Evolutionary conservation across 2,113 vertebrate genomes (phyloP).

Genomic region (Epinephelus lanceolatus): DNA sequence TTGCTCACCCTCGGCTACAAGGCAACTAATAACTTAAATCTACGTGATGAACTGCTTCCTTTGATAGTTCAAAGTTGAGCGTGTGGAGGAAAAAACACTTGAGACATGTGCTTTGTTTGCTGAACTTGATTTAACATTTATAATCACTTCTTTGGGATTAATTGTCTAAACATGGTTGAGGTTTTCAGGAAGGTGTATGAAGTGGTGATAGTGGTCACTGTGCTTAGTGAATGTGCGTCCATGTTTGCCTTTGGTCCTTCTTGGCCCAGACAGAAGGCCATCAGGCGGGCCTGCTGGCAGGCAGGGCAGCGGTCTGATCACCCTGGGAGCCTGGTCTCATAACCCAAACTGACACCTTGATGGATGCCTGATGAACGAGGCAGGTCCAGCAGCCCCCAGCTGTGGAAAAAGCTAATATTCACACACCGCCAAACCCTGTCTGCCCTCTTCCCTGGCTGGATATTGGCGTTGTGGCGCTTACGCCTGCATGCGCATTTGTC

Average conservation of each 20-base stretch:
- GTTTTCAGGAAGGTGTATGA: slow-evolving; percentile 10
- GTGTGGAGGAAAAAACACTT: background rate
- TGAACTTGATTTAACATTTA: background rate
- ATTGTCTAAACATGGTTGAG: slow-evolving; percentile 5
- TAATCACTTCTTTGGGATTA: background rate
- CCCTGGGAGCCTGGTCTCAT: slow-evolving; percentile 74
- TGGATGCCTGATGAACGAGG: slow-evolving; percentile 79
- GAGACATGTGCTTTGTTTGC: slow-evolving; percentile 12
- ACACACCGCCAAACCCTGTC: slow-evolving; percentile 48
- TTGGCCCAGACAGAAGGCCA: slow-evolving; percentile 64
- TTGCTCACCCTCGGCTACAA: slow-evolving; percentile 53
- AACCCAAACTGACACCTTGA: slow-evolving; percentile 83
- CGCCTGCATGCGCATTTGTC: slow-evolving; percentile 61
- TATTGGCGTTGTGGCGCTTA: slow-evolving; percentile 36
- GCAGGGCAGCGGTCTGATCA: slow-evolving; percentile 63
- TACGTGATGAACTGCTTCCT: slow-evolving; percentile 58
- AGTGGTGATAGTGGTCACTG: background rate
- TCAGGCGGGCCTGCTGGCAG: slow-evolving; percentile 69
- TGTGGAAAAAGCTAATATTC: slow-evolving; percentile 76
- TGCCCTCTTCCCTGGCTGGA: slow-evolving; percentile 35
- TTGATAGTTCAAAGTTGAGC: slow-evolving; percentile 32
- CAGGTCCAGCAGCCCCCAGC: slow-evolving; percentile 74
- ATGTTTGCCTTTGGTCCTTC: slow-evolving; percentile 60
- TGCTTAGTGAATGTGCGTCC: background rate
- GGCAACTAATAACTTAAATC: slow-evolving; percentile 55